Evolutionary conservation across 2,888 invertebrate genomes (phyloP), one percentile per base, ranked within the genome.

Genomic region (Plemyria rubiginata): DNA sequence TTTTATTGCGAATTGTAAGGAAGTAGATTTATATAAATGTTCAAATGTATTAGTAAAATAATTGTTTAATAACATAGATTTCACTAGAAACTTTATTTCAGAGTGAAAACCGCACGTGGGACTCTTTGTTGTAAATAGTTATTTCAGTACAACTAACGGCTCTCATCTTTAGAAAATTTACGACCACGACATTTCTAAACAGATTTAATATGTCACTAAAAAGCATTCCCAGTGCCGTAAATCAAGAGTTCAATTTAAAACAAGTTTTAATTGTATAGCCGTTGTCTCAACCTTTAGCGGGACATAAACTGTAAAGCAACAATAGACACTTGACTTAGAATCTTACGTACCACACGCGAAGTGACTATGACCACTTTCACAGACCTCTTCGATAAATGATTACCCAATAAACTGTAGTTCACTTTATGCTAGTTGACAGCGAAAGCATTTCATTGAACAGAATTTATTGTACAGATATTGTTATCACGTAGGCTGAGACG

Each of bases 401-500:
- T 28, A 63, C 53, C 40, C 59, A 64, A 52, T 1, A 45, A 22
- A 36, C 2, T 41, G 68, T 8, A 73, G 84, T 11, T 75, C 86
- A 74, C 66, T 3, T 50, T 73, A 80, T 9, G 69, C 61, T 80
- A 79, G 49, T 60, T 68, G 65, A 66, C 60, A 65, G 62, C 71
- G 69, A 71, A 74, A 73, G 76, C 77, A 75, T 80, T 78, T 76
- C 67, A 77, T 79, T 79, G 81, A 82, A 79, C 80, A 86, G 85
- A 90, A 85, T 88, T 71, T 91, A 91, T 89, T 84, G 76, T 81
- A 75, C 75, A 75, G 81, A 86, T 85, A 91, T 91, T 88, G 90
- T 92, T 91, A 89, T 88, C 91, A 91, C 87, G 90, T 90, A 92
- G 91, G 92, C 91, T 78, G 87, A 90, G 86, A 87, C 84, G 92